phyloP scores from a whole-genome alignment of 1,140 invertebrate species.

The Drosophila truncata region DNA sequence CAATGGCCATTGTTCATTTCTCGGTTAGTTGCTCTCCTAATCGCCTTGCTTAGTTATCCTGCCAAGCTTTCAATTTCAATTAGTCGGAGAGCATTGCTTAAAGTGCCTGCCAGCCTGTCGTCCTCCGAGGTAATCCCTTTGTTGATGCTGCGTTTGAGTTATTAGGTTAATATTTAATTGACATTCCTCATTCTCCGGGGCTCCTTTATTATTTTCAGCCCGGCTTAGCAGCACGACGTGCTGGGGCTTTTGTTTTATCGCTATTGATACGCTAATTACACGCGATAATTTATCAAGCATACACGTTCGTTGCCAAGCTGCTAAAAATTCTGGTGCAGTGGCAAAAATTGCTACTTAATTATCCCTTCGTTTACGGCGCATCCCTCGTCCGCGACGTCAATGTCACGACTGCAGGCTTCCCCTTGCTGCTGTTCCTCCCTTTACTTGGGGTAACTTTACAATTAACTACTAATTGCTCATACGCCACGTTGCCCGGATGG shows the following conservation, averaged over 20 bases:
- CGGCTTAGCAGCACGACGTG: slow-evolving; percentile 16
- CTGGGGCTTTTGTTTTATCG: slow-evolving; percentile 44
- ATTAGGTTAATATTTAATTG: slow-evolving; percentile 66
- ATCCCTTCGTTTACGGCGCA: slow-evolving; percentile 34
- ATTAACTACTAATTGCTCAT: slow-evolving; percentile 83
- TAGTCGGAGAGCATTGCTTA: slow-evolving; percentile 60
- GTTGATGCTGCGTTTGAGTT: slow-evolving; percentile 34
- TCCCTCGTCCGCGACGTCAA: slow-evolving; percentile 50
- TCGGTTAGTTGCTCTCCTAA: slow-evolving; percentile 79
- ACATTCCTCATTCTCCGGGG: slow-evolving; percentile 26
- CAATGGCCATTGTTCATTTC: slow-evolving; percentile 75
- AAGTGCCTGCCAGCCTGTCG: slow-evolving; percentile 21
- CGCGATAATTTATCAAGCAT: slow-evolving; percentile 72
- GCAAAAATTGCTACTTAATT: slow-evolving; percentile 82
- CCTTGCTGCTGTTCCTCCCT: slow-evolving; percentile 33
- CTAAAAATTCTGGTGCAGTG: slow-evolving; percentile 75
- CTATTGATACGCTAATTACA: slow-evolving; percentile 80
- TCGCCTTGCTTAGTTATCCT: slow-evolving; percentile 58
- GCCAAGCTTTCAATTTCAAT: slow-evolving; percentile 60
- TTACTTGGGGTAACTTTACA: slow-evolving; percentile 71
- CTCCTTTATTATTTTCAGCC: slow-evolving; percentile 23
- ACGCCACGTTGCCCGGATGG: slow-evolving; percentile 72
- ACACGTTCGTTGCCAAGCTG: slow-evolving; percentile 26
- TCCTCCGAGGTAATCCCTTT: slow-evolving; percentile 19
- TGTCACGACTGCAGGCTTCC: slow-evolving; percentile 68